phyloP scores from a whole-genome alignment of 2,113 vertebrate genomes.

The Cyprinus carpio region DNA sequence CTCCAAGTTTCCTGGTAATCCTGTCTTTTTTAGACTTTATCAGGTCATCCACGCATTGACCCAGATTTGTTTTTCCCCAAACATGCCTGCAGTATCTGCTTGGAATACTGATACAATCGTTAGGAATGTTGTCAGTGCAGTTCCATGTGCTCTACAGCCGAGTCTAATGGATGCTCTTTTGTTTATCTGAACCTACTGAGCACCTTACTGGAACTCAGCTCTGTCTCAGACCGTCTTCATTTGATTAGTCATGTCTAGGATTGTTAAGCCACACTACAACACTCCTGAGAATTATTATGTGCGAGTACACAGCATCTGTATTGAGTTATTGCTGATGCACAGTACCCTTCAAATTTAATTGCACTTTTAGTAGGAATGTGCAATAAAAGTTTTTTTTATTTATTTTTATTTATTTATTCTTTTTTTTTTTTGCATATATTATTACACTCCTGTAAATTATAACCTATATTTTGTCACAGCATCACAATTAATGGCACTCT shows the following conservation, averaged over 20 bases:
- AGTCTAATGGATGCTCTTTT: constrained; percentile 42
- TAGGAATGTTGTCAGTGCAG: constrained; percentile 23
- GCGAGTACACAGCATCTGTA: neutral
- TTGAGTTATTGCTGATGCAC: constrained; percentile 38
- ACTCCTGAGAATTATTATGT: constrained; percentile 5
- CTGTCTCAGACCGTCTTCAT: neutral
- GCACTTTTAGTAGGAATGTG: neutral
- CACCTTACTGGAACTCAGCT: constrained; percentile 37
- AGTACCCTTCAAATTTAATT: constrained; percentile 7
- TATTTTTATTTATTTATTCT: too few relatives aligned
- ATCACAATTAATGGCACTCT: too few relatives aligned
- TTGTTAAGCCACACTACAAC: constrained; percentile 10
- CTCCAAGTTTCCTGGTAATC: constrained; percentile 40
- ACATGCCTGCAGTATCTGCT: constrained; percentile 27
- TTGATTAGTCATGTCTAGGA: constrained; percentile 14
- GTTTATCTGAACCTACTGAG: constrained; percentile 46
- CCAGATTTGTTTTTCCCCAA: constrained; percentile 28
- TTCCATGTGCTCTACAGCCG: constrained; percentile 23
- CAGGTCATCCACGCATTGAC: constrained; percentile 38
- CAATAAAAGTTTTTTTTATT: neutral
- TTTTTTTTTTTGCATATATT: neutral
- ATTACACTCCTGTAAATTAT: too few relatives aligned
- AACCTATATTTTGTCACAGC: too few relatives aligned
- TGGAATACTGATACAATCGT: constrained; percentile 24
- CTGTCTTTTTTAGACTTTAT: constrained; percentile 31